A percentile compares a stretch with the other conserved stretches of the same genome.
phyloP scores from a whole-genome alignment of 2,113 vertebrate genomes.

The Vulpes ferrilata region DNA sequence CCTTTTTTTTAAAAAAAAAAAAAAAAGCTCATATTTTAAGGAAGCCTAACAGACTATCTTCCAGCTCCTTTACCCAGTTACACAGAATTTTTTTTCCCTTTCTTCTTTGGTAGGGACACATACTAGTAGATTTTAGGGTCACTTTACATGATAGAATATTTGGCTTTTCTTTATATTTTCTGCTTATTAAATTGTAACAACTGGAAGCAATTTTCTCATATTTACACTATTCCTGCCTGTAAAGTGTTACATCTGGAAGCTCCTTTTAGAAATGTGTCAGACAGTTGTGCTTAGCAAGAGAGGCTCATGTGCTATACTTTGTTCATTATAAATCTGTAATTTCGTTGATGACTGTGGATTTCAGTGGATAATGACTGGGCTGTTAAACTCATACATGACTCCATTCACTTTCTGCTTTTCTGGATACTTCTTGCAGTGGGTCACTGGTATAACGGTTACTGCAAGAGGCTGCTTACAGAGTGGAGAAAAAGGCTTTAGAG shows the following conservation, averaged over 20 bases:
- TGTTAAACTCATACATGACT: not conserved
- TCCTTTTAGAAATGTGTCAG: slow-evolving; percentile 68
- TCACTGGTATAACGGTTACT: not conserved
- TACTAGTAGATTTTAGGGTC: not conserved
- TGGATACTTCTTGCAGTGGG: not conserved
- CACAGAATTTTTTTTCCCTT: not conserved
- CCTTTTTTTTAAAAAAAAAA: not conserved
- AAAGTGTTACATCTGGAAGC: slow-evolving; percentile 63
- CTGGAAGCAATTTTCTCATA: slow-evolving; percentile 40
- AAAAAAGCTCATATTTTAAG: not conserved
- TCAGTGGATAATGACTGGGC: not conserved
- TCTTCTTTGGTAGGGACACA: not conserved
- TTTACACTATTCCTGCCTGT: not conserved
- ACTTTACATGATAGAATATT: not conserved
- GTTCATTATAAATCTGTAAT: slow-evolving; percentile 21
- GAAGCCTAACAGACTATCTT: not conserved
- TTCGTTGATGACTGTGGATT: not conserved
- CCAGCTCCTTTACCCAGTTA: not conserved
- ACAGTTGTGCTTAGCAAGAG: slow-evolving; percentile 26
- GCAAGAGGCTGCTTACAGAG: not conserved
- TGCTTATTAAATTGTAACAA: slow-evolving; percentile 23
- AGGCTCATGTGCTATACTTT: not conserved
- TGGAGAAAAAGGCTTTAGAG: not conserved
- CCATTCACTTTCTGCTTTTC: not conserved
- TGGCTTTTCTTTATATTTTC: slow-evolving; percentile 14